A percentile compares a stretch with the other conserved stretches of the same genome.
Evolutionary conservation across 1,140 invertebrate species (phyloP).

Genomic region (Zaprionus gabonicus): DNA sequence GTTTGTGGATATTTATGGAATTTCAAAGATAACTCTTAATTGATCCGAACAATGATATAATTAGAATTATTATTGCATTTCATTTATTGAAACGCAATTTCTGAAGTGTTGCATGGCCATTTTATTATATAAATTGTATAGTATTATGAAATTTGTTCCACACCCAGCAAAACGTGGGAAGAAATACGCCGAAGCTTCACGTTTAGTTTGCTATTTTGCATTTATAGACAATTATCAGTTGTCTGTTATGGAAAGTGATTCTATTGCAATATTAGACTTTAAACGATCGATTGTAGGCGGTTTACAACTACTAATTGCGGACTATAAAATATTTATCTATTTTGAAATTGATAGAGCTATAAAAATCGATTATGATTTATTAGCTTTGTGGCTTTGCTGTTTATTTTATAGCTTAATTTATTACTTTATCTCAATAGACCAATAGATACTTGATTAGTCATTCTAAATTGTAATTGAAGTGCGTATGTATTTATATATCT

Average conservation of each 20-base stretch:
- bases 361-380: not conserved
- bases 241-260: not conserved
- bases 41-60: not conserved
- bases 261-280: slow-evolving; percentile 1
- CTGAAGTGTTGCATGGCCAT: not conserved
- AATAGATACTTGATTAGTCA: not conserved
- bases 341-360: not conserved
- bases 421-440: not conserved
- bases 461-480: not conserved
- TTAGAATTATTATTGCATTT: not conserved
- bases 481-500: not conserved
- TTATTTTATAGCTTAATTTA: not conserved
- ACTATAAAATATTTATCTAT: not conserved
- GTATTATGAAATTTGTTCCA: not conserved
- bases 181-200: slow-evolving; percentile 9
- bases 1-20: not conserved
- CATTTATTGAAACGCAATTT: not conserved
- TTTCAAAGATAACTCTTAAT: not conserved
- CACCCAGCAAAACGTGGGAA: slow-evolving; percentile 20
- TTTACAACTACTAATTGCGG: not conserved
- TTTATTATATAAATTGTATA: not conserved
- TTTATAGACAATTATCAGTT: slow-evolving; percentile 46
- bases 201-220: slow-evolving; percentile 32
- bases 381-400: not conserved
- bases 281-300: not conserved